Evolutionary conservation across 2,888 invertebrate genomes (phyloP), one percentile per base, ranked within the genome.

Genomic region (Drosophila koepferae): DNA sequence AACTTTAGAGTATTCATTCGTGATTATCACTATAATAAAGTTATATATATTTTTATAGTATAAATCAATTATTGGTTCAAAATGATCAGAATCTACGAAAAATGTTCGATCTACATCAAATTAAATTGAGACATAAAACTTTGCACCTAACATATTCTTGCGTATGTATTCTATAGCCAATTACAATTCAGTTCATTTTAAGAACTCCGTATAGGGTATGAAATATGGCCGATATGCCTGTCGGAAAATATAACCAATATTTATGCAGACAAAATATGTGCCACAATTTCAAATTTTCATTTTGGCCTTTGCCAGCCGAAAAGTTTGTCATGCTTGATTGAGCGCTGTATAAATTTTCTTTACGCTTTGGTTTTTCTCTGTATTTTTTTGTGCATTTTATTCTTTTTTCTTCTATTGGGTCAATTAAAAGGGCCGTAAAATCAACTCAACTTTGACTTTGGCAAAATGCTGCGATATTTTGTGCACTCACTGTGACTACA

Each of bases 361-460:
- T 73, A 31, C 28, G 36, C 58, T 63, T 56, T 36, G 40, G 61
- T 34, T 31, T 23, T 40, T 51, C n/a, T 60, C 43, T 31, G 36
- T 48, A 46, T 48, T 61, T 38, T 20, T 20, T 20, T 20, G n/a
- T n/a, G n/a, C n/a, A n/a, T 20, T n/a, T 34, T 16, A 0, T 12
- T 34, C 0, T 8, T 53, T 36, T 55, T 38, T 34, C 34, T 58
- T 49, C 53, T 36, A 58, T 74, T 76, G 59, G 67, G 87, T 84
- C 85, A 86, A 86, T 89, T 86, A 86, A 82, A 77, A 70, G 48
- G 58, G 70, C 80, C 75, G 82, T 72, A 84, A 89, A 82, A 84
- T 83, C 87, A 87, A 84, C 77, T 84, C 71, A 79, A 83, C 84
- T 86, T 81, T 85, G 86, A 74, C 69, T 74, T 74, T 76, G 14